phyloP scores from a whole-genome alignment of 2,888 invertebrate species.

The Mantis religiosa region DNA sequence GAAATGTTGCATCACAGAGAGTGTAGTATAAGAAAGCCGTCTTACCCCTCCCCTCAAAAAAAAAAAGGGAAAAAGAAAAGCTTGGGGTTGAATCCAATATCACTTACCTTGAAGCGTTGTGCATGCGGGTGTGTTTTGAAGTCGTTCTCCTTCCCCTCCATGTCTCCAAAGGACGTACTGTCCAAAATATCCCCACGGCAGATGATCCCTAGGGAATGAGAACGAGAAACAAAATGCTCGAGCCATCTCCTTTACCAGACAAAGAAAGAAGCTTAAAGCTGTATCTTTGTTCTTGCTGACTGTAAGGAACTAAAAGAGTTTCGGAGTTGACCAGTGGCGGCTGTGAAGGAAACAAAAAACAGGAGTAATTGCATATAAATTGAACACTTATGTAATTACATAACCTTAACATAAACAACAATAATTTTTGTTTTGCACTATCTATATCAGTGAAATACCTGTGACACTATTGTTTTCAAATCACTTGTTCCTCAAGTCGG shows the following conservation, averaged over 20 bases:
- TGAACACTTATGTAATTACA: too few relatives aligned
- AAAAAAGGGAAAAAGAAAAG: not conserved
- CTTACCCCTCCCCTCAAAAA: not conserved
- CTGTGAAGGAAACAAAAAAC: too few relatives aligned
- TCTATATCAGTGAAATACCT: too few relatives aligned
- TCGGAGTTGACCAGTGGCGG: not conserved
- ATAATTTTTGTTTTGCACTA: too few relatives aligned
- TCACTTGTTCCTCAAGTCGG: too few relatives aligned
- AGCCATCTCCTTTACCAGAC: not conserved
- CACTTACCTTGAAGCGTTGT: not conserved
- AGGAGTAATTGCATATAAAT: too few relatives aligned
- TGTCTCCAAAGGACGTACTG: not conserved
- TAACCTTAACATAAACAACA: too few relatives aligned
- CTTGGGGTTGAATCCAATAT: conserved; percentile 3
- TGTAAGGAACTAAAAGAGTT: not conserved
- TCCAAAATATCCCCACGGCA: not conserved
- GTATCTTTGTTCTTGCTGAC: not conserved
- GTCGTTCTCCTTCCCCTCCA: not conserved
- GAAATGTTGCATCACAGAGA: not conserved
- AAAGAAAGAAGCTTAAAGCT: not conserved
- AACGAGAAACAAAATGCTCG: not conserved
- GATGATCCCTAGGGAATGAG: not conserved
- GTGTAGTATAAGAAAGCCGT: not conserved
- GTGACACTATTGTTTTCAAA: too few relatives aligned
- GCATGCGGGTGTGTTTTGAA: not conserved